Evolutionary conservation across 2,113 vertebrate genomes (phyloP), one percentile per base, ranked within the genome.

Genomic region (Xerus inauris): DNA sequence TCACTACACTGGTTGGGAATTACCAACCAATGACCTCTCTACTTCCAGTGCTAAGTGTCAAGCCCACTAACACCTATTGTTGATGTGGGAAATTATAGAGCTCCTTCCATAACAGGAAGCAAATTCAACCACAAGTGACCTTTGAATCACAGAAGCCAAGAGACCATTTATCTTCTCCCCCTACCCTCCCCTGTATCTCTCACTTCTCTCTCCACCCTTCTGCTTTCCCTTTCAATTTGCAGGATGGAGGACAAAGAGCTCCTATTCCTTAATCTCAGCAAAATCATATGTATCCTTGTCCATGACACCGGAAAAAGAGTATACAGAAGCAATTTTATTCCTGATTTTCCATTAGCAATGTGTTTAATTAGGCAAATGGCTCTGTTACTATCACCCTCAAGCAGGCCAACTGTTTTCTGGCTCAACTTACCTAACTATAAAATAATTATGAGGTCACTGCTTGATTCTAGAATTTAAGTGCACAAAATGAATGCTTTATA

Each of bases 401-500:
- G 54, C 20, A 64, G 62, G 26, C 76, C 97, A 69, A 91, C 84
- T 54, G 69, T 17, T 35, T 93, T 95, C 96, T 96, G 32, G 42
- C 85, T 95, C 93, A 83, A 71, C n/a, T 77, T 59, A 90, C 84
- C 89, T 93, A 49, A 75, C 87, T 73, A 75, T 42, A 19, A 97
- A 94, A 75, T 42, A 94, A 32, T 83, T 71, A 51, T 11, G 20
- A 96, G 80, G 80, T 86, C 75, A 93, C 87, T 4, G 20, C 1
- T 64, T 76, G 65, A 65, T 45, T 80, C 30, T 11, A 84, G 76
- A 82, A 95, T 65, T 67, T 91, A 91, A 82, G 51, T 24, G 57
- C 45, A 87, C 67, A 51, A 62, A 30, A 96, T n/a, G 30, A 95
- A 96, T 89, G 13, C 75, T 83, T 83, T 19, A 35, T 8, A 62